Conservation (phyloP, 2,797 vertebrate species). For the Linurgus olivaceus region DNA sequence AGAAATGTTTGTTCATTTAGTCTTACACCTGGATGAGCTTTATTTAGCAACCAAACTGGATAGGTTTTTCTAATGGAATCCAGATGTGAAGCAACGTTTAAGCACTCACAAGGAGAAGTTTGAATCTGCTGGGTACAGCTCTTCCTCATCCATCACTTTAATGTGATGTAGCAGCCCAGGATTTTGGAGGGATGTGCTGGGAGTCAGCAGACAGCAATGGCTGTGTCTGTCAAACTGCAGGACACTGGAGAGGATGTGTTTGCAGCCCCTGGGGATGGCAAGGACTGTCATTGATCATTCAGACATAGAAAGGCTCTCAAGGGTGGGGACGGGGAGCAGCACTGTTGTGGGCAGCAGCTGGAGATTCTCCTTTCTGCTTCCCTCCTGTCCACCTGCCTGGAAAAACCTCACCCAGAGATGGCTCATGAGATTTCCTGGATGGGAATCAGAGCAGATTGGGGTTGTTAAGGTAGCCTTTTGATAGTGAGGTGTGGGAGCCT, state of each 20-base stretch:
- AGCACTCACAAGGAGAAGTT: neutral
- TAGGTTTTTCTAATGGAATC: neutral
- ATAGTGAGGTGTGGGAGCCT: neutral
- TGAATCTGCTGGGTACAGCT: neutral
- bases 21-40: neutral
- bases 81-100: neutral
- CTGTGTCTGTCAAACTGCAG: neutral
- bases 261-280: neutral
- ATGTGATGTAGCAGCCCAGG: neutral
- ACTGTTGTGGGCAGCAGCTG: neutral
- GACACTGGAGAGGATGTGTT: neutral
- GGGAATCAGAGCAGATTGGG: neutral
- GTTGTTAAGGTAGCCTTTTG: neutral
- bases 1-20: neutral
- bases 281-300: neutral
- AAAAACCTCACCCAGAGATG: neutral
- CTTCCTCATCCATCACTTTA: neutral
- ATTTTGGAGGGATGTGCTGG: neutral
- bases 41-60: neutral
- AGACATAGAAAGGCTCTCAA: neutral
- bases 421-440: neutral
- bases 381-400: neutral
- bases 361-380: neutral
- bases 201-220: neutral
- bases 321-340: rapidly evolving